These are phyloP conservation scores for Fregetta grallaria DNA, from an alignment of 2,113 vertebrate species.

Conservation along the genomic window DNA sequence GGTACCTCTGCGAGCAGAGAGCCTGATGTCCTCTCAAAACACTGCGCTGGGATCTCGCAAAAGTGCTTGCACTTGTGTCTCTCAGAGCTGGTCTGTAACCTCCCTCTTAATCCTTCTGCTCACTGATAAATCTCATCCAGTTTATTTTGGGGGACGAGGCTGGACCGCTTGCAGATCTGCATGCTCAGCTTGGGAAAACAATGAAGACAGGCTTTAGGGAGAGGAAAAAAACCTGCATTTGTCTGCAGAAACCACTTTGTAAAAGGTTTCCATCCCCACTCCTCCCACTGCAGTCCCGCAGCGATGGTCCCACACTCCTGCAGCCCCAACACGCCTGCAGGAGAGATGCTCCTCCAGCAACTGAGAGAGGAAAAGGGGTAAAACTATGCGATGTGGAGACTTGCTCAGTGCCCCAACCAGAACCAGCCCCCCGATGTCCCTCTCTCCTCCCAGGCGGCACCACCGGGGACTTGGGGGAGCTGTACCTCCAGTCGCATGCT, in stretches of 20 bases:
- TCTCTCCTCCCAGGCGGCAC: too few species aligned
- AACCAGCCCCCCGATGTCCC: fast-evolving
- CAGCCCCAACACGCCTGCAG: background rate
- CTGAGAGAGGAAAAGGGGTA: background rate
- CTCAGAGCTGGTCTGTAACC: background rate
- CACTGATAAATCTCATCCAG: background rate
- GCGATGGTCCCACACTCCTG: fast-evolving
- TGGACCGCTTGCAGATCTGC: background rate
- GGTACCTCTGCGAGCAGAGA: background rate
- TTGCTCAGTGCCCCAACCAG: background rate
- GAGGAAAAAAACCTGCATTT: too few species aligned
- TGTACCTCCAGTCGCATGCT: fast-evolving
- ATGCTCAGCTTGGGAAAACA: background rate
- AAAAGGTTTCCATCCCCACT: background rate
- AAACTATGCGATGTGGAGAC: fast-evolving
- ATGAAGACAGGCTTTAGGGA: fast-evolving
- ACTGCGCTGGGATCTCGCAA: fast-evolving
- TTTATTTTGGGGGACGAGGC: background rate
- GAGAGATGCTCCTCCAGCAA: fast-evolving
- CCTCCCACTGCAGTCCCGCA: background rate
- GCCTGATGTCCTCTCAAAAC: background rate
- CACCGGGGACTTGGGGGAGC: fast-evolving
- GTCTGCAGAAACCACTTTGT: background rate
- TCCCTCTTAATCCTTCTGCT: background rate
- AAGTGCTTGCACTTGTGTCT: background rate